Base-by-base conservation (phyloP, 1,140 invertebrate genomes). In the Liolophura sinensis region DNA sequence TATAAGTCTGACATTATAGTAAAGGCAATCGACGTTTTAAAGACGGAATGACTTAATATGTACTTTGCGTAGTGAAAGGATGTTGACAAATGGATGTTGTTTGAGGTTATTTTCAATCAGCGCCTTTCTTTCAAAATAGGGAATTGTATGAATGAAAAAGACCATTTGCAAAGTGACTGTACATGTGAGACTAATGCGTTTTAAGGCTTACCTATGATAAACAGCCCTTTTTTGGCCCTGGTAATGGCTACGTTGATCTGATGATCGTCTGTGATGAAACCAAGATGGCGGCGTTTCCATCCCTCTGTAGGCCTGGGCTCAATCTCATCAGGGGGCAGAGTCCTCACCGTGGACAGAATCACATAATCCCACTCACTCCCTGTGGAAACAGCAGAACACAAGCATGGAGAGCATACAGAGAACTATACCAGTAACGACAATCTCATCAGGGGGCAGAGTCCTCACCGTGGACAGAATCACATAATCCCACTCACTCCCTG, bases 291-390 rank as follows among this genome's bases (percentile, higher is more conserved):
- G 31, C 60, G 57, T 24, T 67, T 65, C 79, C 79, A 80, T 12
- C 69, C 66, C 0, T 46, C 51, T 12, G 69, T 72, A 5, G 76
- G 74, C 9, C 63, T 64, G n/a, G 54, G 67, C 31, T 78, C 72
- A 48, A 81, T 66, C 57, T 62, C 61, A 52, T 62, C 31, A 24
- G 22, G 47, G 6, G 73, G 69, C 49, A 78, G 14, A 14, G 77
- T 75, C 27, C 78, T 62, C 7, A 78, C 75, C 18, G 75, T 75
- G 25, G 71, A 74, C 16, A 81, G 57, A 16, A 81, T 73, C 15
- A 81, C 75, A 69, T 75, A 80, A 55, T 79, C 73, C 64, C 69
- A 74, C 61, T 81, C 79, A 50, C 62, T 50, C 56, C 78, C 79
- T 81, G 69, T 18, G 67, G 57, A 56, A 24, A 65, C 5, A 48